Evolutionary conservation across 2,888 invertebrate species (phyloP).

Genomic region (Spodoptera exigua): DNA sequence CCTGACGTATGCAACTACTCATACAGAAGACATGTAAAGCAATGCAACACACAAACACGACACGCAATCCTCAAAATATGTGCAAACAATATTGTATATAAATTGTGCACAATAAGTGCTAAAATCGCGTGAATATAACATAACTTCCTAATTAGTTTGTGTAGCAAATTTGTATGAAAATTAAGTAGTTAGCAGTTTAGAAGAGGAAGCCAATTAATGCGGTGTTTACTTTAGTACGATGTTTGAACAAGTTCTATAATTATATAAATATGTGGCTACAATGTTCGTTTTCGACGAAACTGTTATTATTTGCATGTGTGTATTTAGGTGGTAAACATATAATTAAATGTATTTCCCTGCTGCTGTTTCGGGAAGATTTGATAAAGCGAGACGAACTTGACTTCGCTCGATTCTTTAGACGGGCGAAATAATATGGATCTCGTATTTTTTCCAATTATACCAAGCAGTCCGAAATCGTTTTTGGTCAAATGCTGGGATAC

Average conservation of each 20-base stretch:
- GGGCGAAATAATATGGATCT: no score
- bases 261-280: not conserved
- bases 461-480: no score
- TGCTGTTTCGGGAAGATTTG: no score
- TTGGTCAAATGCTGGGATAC: no score
- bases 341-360: no score
- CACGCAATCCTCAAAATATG: slow-evolving; percentile 2
- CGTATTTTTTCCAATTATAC: no score
- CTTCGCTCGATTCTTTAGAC: no score
- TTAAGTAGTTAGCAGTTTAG: slow-evolving; percentile 11
- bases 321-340: no score
- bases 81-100: not conserved
- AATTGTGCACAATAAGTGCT: slow-evolving; percentile 6
- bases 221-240: slow-evolving; percentile 17
- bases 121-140: slow-evolving; percentile 19
- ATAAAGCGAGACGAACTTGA: no score
- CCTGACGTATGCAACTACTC: slow-evolving; percentile 7
- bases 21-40: not conserved
- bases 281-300: not conserved
- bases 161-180: slow-evolving; percentile 21
- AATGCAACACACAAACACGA: not conserved
- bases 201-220: slow-evolving; percentile 19
- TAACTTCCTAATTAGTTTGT: slow-evolving; percentile 29
- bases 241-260: slow-evolving; percentile 4
- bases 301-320: no score